Base-by-base conservation (phyloP, 1,140 invertebrate species). In the Cardiocondyla obscurior region DNA sequence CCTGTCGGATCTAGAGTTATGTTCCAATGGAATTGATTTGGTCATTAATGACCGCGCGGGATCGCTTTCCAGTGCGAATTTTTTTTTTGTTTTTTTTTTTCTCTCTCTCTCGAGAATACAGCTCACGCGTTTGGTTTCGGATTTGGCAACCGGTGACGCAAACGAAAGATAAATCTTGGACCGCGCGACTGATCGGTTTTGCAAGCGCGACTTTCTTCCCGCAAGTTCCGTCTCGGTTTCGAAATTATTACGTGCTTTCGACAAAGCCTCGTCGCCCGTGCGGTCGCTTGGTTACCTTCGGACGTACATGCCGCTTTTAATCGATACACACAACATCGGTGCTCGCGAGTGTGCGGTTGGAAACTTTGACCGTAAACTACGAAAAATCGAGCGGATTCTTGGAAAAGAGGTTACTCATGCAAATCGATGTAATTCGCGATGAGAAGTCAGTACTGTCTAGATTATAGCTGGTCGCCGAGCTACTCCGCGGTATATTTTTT, bases 371-470 rank as follows among this genome's bases (percentile, higher is more conserved):
- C 14, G 46, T 44, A 19, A 42, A 39, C 4, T 49, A 77, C 36
- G 60, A 76, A 76, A 74, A 64, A 65, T 76, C 28, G 46, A 67
- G 22, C 44, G 28, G 28, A 36, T 65, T 77, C 42, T 65, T 14
- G 7, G 30, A 39, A 67, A 19, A 36, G 46, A 19, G 22, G 12
- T 67, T 55, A 39, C 28, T 33, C 22, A n/a, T 51, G 22, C 44
- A 28, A 67, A 65, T 67, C 46, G 74, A 67, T 28, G 33, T 77
- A 77, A 77, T 67, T 51, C 5, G 60, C 22, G 19, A 57, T 16
- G 25, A 65, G 12, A 67, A 67, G 46, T 77, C 44, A 22, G 42
- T 49, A 10, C 55, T 44, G 46, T 25, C 57, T 65, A 16, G 36
- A 19, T 42, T 58, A 19, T 25, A 33, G 19, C 22, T 28, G 33